Conservation (phyloP, 2,113 vertebrate species). For the Microtus pennsylvanicus region DNA sequence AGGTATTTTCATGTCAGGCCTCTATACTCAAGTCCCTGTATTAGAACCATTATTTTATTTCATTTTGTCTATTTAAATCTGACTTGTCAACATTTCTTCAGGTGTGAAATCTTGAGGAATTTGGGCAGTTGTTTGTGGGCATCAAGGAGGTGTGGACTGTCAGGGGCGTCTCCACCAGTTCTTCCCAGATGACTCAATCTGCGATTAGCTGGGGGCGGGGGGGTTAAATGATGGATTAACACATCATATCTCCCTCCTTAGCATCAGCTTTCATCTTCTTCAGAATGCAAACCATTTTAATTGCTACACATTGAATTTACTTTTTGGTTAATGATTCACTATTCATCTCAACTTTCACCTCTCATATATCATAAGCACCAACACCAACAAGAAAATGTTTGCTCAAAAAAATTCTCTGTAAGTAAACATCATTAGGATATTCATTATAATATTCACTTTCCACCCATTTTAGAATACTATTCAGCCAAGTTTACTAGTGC, state of each 20-base stretch:
- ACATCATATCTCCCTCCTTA: rapidly evolving
- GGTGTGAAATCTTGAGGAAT: too few species aligned
- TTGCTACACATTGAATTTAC: background rate
- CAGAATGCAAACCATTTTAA: background rate
- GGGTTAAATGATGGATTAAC: background rate
- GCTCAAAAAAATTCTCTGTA: background rate
- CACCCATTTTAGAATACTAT: background rate
- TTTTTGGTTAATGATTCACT: background rate
- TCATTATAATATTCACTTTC: background rate
- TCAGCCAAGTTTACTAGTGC: background rate
- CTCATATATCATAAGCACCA: background rate
- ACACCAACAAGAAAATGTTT: background rate
- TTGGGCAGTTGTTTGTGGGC: background rate
- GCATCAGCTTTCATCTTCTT: background rate
- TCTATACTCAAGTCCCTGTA: background rate
- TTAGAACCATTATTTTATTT: background rate
- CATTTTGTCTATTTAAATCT: background rate
- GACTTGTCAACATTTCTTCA: background rate
- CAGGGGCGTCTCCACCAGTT: background rate
- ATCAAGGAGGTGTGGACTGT: background rate
- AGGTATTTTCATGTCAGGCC: background rate
- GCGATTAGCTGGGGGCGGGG: too few species aligned
- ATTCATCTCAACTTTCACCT: background rate
- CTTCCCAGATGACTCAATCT: background rate
- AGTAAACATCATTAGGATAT: background rate